These are phyloP conservation scores for Cacatua alba DNA, from an alignment of 2,113 vertebrate genomes.

Conservation along the genomic window DNA sequence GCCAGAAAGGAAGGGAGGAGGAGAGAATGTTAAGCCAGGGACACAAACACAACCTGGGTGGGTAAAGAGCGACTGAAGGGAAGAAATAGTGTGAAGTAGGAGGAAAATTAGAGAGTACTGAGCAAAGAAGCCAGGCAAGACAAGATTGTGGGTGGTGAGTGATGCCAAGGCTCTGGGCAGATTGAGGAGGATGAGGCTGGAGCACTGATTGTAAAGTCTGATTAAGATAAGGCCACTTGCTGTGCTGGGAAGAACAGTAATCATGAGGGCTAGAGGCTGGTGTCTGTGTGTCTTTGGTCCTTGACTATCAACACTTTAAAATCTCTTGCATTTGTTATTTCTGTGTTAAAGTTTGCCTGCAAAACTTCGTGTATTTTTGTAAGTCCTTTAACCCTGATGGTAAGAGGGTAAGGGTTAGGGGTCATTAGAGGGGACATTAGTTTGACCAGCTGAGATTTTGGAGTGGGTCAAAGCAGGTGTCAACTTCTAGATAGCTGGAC, in stretches of 20 bases:
- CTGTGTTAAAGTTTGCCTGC: background rate
- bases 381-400: background rate
- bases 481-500: background rate
- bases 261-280: background rate
- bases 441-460: background rate
- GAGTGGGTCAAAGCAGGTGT: background rate
- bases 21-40: background rate
- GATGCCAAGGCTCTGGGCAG: background rate
- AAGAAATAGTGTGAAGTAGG: conserved; percentile 11
- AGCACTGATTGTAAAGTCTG: background rate
- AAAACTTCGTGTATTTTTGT: background rate
- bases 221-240: conserved; percentile 26
- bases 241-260: background rate
- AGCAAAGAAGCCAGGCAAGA: background rate
- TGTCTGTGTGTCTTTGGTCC: background rate
- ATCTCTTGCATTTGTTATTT: background rate
- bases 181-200: background rate
- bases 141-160: background rate
- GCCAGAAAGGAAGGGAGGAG: conserved; percentile 28
- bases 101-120: conserved; percentile 13
- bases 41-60: background rate
- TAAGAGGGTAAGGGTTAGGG: background rate
- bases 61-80: background rate
- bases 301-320: background rate
- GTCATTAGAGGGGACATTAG: background rate